Evolutionary conservation across 2,888 invertebrate genomes (phyloP).

Genomic region (Neoscelio sp.): DNA sequence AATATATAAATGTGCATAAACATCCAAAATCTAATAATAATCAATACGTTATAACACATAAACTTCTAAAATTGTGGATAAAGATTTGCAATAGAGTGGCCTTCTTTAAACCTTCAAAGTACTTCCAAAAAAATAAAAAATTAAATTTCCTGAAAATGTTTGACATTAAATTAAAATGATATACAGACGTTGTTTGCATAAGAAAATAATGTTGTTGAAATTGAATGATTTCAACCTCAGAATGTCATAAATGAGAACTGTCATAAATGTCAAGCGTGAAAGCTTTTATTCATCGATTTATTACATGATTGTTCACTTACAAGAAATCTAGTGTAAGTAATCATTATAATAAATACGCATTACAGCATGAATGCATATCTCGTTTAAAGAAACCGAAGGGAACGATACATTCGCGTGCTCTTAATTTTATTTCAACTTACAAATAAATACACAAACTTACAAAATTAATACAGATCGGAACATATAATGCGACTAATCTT

Average conservation of each 20-base stretch:
- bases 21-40: no score
- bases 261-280: constrained; percentile 75
- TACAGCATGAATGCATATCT: constrained; percentile 80
- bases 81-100: no score
- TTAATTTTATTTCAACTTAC: constrained; percentile 75
- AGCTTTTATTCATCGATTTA: constrained; percentile 83
- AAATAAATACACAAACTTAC: constrained; percentile 81
- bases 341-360: constrained; percentile 79
- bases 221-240: no score
- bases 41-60: no score
- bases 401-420: constrained; percentile 73
- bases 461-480: constrained; percentile 73
- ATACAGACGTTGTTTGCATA: no score
- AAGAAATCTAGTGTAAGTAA: constrained; percentile 81
- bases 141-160: no score
- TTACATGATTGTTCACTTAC: constrained; percentile 83
- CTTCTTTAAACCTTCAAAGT: no score
- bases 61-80: no score
- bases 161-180: no score
- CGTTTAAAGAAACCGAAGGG: constrained; percentile 75
- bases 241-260: constrained; percentile 14
- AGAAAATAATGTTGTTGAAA: no score
- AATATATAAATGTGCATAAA: no score
- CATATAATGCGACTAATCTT: constrained; percentile 62
- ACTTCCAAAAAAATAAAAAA: no score